These are phyloP conservation scores for Conops quadrifasciatus DNA, from an alignment of 2,888 invertebrate genomes.

Conservation along the genomic window DNA sequence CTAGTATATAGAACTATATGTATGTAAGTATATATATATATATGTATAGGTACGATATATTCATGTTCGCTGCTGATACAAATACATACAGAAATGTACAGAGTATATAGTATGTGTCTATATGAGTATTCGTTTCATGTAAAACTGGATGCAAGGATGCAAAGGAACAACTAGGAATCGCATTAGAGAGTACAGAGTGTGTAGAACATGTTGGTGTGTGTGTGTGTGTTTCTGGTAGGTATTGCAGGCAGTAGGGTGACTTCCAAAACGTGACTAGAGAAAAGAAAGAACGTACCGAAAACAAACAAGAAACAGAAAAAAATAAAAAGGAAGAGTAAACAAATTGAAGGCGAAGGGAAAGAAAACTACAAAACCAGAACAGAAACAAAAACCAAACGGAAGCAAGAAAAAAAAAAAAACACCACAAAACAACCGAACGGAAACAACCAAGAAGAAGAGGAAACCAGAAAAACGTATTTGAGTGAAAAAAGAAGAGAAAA, in stretches of 20 bases:
- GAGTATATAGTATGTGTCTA: neutral
- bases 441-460: slow-evolving; percentile 10
- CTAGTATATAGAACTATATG: slow-evolving; percentile 8
- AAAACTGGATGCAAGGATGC: slow-evolving; percentile 42
- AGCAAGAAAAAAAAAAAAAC: slow-evolving; percentile 18
- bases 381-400: slow-evolving; percentile 25
- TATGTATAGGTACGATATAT: slow-evolving; percentile 7
- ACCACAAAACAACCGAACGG: slow-evolving; percentile 1
- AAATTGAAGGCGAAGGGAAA: neutral
- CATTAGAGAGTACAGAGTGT: neutral
- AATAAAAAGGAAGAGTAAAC: neutral
- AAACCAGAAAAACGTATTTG: slow-evolving; percentile 28
- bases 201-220: neutral
- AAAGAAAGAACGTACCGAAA: slow-evolving; percentile 31
- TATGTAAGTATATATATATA: slow-evolving; percentile 10
- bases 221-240: slow-evolving; percentile 33
- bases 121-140: neutral
- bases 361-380: neutral
- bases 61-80: neutral
- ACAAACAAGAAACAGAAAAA: neutral
- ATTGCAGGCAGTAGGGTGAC: slow-evolving; percentile 20
- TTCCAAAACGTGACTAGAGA: slow-evolving; percentile 33
- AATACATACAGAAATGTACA: neutral
- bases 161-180: slow-evolving; percentile 24
- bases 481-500: slow-evolving; percentile 27